Evolutionary conservation across 1,140 invertebrate genomes (phyloP), one percentile per base, ranked within the genome.

Genomic region (Drosophila ambigua): DNA sequence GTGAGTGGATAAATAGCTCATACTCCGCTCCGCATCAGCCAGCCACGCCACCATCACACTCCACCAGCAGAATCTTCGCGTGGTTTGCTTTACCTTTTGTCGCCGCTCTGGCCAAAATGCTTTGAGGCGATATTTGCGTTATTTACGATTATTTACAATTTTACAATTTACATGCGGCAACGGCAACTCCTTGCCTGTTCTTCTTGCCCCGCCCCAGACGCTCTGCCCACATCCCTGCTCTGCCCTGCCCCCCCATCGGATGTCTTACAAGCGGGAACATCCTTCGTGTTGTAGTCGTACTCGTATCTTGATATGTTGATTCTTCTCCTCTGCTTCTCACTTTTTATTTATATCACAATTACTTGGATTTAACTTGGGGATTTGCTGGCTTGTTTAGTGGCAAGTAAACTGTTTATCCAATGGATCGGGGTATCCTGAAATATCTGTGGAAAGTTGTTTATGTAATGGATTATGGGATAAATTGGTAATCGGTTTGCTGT

Each of bases 91-190:
- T 55, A 72, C 63, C 72, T 71, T 83, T 79, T 88, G 83, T 88
- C 83, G 76, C 83, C 83, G 72, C 72, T 81, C 68, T 77, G 51
- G 62, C 55, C 61, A 35, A 55, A 76, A 53, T 78, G 79, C 76
- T 79, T 20, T 72, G 75, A 78, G 83, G 83, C 83, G 79, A 88
- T 88, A 88, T 88, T 88, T 83, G 79, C 83, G 83, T 88, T 88
- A 88, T 88, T 88, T 88, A 88, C 83, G 83, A 88, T 88, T 85
- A 88, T 88, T 88, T 88, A 88, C 83, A 82, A 88, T 88, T 88
- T 69, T 82, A 77, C 81, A 88, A 88, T 88, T 77, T 88, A 83
- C 83, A 88, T 88, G 83, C 76, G 72, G 57, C 83, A 39, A 39
- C 63, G 49, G 55, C 44, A 58, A 11, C 66, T 60, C 39, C 31